Base-by-base conservation (phyloP, 2,797 vertebrate genomes). In the Hyperoplus immaculatus region DNA sequence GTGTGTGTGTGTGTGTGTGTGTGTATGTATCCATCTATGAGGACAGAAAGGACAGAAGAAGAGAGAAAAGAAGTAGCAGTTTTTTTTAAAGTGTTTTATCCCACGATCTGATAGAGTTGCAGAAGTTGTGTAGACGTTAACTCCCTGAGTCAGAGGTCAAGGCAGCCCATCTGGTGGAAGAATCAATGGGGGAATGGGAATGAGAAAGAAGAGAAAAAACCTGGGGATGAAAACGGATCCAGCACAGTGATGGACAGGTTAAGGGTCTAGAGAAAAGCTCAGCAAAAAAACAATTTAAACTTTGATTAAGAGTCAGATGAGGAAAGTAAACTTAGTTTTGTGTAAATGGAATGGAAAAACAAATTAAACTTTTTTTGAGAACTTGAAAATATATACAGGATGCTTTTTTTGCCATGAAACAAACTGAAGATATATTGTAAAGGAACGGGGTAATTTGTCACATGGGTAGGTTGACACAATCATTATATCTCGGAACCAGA, bases 81-180 rank as follows among this genome's bases (percentile, higher is more conserved):
- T 62, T 47, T 11, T 78, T 64, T 59, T 65, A 51, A 6, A n/a
- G n/a, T 42, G 21, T 75, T 51, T 72, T 72, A 59, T 49, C 55
- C 59, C 57, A 15, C 12, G 41, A 53, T 69, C 57, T 74, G 79
- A 69, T 67, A 10, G 79, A 83, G 70, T 55, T 77, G 47, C 72
- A 70, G 53, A 56, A 81, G 75, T 78, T 83, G 18, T 75, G 65
- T 71, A 80, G 83, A 89, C 81, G 86, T 91, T 91, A 93, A 87
- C 88, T 89, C 51, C 54, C 7, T 13, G 62, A 59, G 81, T 79
- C 64, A 51, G 77, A 79, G 84, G 88, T 90, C 81, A 87, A 1
- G 69, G 51, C n/a, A 49, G 73, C 79, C 67, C 75, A 78, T 88
- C 87, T 85, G 62, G 66, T 29, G 42, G 77, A 61, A 71, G 70